Percentiles rank a stretch among this genome's conserved stretches.
Evolutionary conservation across 2,113 vertebrate species (phyloP).

Genomic region (Columbina picui): DNA sequence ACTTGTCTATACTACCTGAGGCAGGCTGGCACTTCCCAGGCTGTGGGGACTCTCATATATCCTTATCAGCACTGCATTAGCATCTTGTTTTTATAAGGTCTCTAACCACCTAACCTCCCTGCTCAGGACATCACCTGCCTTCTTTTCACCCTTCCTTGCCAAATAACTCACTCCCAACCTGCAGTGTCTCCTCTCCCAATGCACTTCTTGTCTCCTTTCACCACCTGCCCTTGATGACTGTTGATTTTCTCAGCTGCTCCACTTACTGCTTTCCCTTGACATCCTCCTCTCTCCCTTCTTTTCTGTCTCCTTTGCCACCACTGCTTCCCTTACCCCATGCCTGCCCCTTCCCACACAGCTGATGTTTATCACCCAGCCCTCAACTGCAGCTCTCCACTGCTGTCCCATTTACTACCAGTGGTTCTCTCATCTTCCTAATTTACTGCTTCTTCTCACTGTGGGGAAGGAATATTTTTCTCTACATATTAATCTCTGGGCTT

Average conservation of each 20-base stretch:
- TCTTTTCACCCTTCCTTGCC: not conserved
- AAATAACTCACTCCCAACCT: not conserved
- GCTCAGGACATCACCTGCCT: not conserved
- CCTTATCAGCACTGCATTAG: not conserved
- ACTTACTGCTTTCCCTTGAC: not conserved
- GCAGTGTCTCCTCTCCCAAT: not conserved
- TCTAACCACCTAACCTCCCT: not conserved
- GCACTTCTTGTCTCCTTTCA: not conserved
- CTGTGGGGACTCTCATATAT: not conserved
- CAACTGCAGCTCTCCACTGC: not conserved
- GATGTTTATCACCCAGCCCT: not conserved
- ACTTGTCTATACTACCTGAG: rapidly evolving
- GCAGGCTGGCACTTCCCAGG: not conserved
- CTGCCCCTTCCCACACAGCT: not conserved
- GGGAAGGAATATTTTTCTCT: not conserved
- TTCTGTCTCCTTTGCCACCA: not conserved
- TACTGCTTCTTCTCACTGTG: not conserved
- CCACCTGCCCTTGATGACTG: too few relatives aligned
- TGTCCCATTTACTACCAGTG: not conserved
- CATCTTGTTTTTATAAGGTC: not conserved
- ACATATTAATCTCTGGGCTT: not conserved
- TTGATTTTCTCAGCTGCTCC: not conserved
- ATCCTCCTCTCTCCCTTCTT: not conserved
- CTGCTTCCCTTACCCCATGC: rapidly evolving
- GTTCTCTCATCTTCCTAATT: not conserved